phyloP scores from a whole-genome alignment of 1,140 invertebrate species.

The Pseudobourletiella spinata region DNA sequence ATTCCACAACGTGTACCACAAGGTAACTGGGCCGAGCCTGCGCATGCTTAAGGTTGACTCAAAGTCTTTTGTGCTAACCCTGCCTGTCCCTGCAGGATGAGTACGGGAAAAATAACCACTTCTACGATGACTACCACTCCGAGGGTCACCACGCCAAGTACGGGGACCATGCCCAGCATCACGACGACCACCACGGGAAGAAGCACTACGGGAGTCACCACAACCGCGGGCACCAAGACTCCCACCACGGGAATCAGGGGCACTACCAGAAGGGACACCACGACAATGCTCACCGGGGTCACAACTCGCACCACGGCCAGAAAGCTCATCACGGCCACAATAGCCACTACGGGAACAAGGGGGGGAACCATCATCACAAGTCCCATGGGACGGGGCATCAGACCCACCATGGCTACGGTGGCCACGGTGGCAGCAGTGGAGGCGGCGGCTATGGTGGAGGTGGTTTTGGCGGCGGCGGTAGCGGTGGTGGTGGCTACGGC shows the following conservation, averaged over 20 bases:
- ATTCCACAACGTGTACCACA: slow-evolving; percentile 32
- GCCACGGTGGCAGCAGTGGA: not conserved
- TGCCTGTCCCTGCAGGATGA: slow-evolving; percentile 26
- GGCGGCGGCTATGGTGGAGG: slow-evolving; percentile 5
- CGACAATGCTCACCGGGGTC: slow-evolving; percentile 7
- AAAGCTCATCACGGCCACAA: slow-evolving; percentile 14
- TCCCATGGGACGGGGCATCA: slow-evolving; percentile 2
- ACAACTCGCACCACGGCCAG: slow-evolving; percentile 13
- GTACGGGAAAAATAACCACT: slow-evolving; percentile 18
- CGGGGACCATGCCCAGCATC: slow-evolving; percentile 17
- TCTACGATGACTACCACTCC: slow-evolving; percentile 27
- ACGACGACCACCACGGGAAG: slow-evolving; percentile 19
- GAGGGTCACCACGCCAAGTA: slow-evolving; percentile 25
- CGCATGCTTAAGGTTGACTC: not conserved
- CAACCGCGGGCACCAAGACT: slow-evolving; percentile 10
- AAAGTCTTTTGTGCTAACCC: too few species aligned
- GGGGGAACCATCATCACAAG: slow-evolving; percentile 8
- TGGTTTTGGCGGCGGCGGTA: not conserved
- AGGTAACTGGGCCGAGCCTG: slow-evolving; percentile 10
- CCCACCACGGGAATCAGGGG: slow-evolving; percentile 22
- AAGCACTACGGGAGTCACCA: slow-evolving; percentile 13
- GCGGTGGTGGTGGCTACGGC: not conserved
- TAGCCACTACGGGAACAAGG: slow-evolving; percentile 12
- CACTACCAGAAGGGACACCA: slow-evolving; percentile 22
- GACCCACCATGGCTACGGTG: not conserved